Conservation (phyloP, 2,797 vertebrate genomes). For the Dipus sagitta region DNA sequence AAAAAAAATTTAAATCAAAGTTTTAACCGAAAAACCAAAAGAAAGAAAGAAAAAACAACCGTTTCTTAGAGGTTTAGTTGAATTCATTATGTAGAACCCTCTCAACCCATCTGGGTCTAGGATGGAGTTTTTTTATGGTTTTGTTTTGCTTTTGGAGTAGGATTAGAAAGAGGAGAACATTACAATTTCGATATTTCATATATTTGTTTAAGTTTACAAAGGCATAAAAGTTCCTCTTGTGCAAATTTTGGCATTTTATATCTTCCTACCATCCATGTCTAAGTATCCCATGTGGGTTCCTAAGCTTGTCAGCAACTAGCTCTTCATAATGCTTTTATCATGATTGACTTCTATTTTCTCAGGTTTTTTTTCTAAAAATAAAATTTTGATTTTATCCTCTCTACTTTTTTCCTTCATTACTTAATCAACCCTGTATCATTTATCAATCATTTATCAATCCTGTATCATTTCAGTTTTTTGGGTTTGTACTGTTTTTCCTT, state of each 20-base stretch:
- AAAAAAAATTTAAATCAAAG: background rate
- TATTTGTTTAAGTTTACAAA: background rate
- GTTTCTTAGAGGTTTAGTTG: conserved; percentile 26
- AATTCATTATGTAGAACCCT: background rate
- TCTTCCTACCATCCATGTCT: background rate
- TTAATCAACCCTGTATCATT: background rate
- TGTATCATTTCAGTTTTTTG: background rate
- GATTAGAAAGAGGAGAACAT: background rate
- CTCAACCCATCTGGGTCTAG: background rate
- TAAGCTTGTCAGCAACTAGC: background rate
- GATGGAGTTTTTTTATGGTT: background rate
- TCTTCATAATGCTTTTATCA: conserved; percentile 14
- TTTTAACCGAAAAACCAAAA: no score
- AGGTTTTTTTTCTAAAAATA: background rate
- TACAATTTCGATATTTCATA: background rate
- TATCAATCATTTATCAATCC: background rate
- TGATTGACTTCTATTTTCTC: background rate
- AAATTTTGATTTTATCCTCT: conserved; percentile 1
- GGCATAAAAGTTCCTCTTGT: background rate
- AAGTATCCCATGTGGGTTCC: background rate
- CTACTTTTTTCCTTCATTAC: background rate
- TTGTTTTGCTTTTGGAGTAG: background rate
- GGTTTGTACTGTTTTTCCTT: background rate
- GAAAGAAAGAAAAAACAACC: background rate
- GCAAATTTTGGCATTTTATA: conserved; percentile 34